Evolutionary conservation across 2,888 invertebrate genomes (phyloP).

Genomic region (Portevinia maculata): DNA sequence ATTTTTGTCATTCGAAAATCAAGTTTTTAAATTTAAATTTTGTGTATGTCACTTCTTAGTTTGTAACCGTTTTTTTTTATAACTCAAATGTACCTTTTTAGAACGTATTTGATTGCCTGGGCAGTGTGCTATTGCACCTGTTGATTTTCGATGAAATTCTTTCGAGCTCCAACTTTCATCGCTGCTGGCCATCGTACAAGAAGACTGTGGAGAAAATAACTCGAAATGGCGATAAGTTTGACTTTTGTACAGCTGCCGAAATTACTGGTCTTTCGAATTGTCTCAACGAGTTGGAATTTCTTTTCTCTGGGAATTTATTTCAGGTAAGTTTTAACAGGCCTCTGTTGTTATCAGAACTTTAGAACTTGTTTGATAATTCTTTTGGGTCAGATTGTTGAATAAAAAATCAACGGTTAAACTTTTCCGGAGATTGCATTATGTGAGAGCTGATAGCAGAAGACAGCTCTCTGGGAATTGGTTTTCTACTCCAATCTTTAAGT

Average conservation of each 20-base stretch:
- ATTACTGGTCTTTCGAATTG: constrained; percentile 88
- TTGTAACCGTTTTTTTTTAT: constrained; percentile 4
- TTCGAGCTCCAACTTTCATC: constrained; percentile 78
- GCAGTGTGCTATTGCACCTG: constrained; percentile 87
- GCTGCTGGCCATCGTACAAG: constrained; percentile 91
- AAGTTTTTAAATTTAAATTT: constrained; percentile 79
- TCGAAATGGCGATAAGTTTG: constrained; percentile 86
- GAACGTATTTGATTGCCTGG: constrained; percentile 84
- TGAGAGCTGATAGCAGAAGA: too few relatives aligned
- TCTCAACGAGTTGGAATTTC: constrained; percentile 84
- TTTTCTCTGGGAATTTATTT: constrained; percentile 87
- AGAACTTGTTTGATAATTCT: too few relatives aligned
- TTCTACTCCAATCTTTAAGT: too few relatives aligned
- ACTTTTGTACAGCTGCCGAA: constrained; percentile 84
- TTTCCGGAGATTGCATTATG: too few relatives aligned
- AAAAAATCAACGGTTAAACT: too few relatives aligned
- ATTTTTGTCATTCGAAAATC: constrained; percentile 84
- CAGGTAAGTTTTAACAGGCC: constrained; percentile 84
- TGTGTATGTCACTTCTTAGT: constrained; percentile 66
- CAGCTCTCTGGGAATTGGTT: too few relatives aligned
- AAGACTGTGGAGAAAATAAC: constrained; percentile 88
- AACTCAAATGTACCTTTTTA: constrained; percentile 55
- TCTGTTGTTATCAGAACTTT: too few relatives aligned
- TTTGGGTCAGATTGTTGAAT: too few relatives aligned
- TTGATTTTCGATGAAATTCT: constrained; percentile 84